Evolutionary conservation across 1,140 invertebrate genomes (phyloP).

Genomic region (Sminthurides bifidus): DNA sequence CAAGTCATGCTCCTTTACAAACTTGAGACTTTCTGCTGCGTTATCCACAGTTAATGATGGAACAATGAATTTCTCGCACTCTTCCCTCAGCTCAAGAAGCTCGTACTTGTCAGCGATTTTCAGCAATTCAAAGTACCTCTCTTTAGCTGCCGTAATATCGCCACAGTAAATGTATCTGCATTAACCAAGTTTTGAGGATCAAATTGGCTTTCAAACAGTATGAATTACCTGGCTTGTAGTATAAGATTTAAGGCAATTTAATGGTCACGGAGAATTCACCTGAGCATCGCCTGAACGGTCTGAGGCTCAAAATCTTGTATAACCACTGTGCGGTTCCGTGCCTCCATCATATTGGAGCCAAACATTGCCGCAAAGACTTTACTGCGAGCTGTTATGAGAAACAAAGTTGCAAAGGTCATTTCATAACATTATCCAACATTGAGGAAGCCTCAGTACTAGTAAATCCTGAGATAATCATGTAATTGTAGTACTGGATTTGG

Average conservation of each 20-base stretch:
- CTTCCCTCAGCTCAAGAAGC: conserved; percentile 21
- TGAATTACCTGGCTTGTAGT: too few relatives aligned
- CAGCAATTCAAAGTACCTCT: conserved; percentile 16
- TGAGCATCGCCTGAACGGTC: conserved; percentile 27
- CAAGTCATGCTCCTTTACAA: conserved; percentile 25
- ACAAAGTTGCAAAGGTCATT: too few relatives aligned
- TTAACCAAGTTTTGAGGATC: too few relatives aligned
- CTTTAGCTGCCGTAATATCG: conserved; percentile 18
- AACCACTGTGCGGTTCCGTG: conserved; percentile 13
- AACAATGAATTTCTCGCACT: conserved; percentile 24
- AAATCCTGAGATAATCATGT: too few relatives aligned
- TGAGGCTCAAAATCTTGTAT: conserved; percentile 28
- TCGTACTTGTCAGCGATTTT: conserved; percentile 29
- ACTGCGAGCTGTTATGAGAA: conserved; percentile 25
- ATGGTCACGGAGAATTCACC: too few relatives aligned
- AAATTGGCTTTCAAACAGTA: too few relatives aligned
- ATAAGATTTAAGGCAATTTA: too few relatives aligned
- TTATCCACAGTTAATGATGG: conserved; percentile 23
- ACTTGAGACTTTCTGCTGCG: conserved; percentile 20
- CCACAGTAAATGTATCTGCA: too few relatives aligned
- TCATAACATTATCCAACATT: too few relatives aligned
- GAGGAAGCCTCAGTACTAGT: too few relatives aligned
- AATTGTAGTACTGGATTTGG: too few relatives aligned
- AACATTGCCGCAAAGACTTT: conserved; percentile 27
- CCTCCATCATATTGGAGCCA: conserved; percentile 15